Conservation (phyloP, 2,888 invertebrate genomes). For the Cheilosia grossa region DNA sequence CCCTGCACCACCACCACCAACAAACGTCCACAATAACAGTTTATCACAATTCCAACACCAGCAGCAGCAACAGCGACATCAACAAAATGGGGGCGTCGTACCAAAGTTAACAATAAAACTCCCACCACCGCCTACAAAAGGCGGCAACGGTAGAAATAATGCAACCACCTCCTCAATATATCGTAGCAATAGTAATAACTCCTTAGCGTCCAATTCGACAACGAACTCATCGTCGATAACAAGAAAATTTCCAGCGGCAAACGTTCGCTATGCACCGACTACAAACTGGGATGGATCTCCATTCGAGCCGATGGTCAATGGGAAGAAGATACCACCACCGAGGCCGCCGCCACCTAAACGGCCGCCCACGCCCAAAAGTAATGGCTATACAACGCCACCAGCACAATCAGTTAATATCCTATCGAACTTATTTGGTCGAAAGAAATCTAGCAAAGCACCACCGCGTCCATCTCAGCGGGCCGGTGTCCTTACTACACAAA, state of each 20-base stretch:
- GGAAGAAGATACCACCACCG: slow-evolving; percentile 82
- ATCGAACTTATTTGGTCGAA: slow-evolving; percentile 81
- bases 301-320: slow-evolving; percentile 77
- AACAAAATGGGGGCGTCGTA: slow-evolving; percentile 77
- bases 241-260: slow-evolving; percentile 80
- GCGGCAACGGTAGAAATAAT: slow-evolving; percentile 54
- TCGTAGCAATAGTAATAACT: slow-evolving; percentile 75
- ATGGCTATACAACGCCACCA: slow-evolving; percentile 76
- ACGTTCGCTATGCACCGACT: slow-evolving; percentile 80
- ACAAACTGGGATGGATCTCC: slow-evolving; percentile 82
- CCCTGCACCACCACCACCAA: slow-evolving; percentile 83
- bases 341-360: slow-evolving; percentile 82
- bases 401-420: slow-evolving; percentile 80
- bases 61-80: slow-evolving; percentile 79
- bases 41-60: slow-evolving; percentile 80
- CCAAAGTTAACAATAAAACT: slow-evolving; percentile 81
- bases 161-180: slow-evolving; percentile 66
- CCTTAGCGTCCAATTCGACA: slow-evolving; percentile 53
- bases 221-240: slow-evolving; percentile 78
- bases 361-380: slow-evolving; percentile 76
- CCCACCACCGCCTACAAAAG: slow-evolving; percentile 81
- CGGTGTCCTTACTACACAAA: slow-evolving; percentile 23
- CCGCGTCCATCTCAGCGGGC: slow-evolving; percentile 44
- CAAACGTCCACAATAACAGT: slow-evolving; percentile 80
- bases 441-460: slow-evolving; percentile 77